phyloP scores from a whole-genome alignment of 2,888 invertebrate species.

The Leptarthrus brevirostris region DNA sequence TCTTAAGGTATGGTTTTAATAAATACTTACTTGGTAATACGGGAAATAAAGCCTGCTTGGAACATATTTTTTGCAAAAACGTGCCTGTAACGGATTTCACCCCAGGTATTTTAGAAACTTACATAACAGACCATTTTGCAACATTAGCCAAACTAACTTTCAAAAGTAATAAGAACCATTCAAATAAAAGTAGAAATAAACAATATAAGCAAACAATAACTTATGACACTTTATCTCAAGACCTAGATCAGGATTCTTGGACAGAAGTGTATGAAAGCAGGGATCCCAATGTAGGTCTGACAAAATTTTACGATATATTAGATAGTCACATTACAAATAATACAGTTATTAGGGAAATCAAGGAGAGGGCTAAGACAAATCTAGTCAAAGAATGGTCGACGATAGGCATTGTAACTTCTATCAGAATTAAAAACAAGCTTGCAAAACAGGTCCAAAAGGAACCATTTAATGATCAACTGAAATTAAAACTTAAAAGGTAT shows the following conservation, averaged over 20 bases:
- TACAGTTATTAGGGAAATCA: not conserved
- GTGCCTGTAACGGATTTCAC: not conserved
- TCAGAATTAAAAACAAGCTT: not conserved
- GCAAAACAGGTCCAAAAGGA: not conserved
- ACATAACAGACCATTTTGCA: not conserved
- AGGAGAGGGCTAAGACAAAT: not conserved
- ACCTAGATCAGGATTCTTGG: not conserved
- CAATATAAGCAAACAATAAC: not conserved
- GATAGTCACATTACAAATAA: not conserved
- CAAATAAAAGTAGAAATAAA: not conserved
- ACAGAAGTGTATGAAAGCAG: not conserved
- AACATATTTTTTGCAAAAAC: not conserved
- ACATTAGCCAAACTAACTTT: not conserved
- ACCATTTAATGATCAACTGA: not conserved
- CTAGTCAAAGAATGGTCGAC: not conserved
- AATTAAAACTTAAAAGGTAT: not conserved
- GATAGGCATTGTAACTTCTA: not conserved
- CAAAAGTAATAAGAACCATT: not conserved
- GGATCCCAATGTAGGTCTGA: not conserved
- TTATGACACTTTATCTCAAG: not conserved
- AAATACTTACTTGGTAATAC: not conserved
- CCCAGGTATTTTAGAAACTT: not conserved
- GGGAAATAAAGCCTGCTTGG: not conserved
- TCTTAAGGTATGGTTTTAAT: not conserved
- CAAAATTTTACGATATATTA: not conserved